Base-by-base conservation (phyloP, 1,140 invertebrate genomes). In the Camponotus floridanus region DNA sequence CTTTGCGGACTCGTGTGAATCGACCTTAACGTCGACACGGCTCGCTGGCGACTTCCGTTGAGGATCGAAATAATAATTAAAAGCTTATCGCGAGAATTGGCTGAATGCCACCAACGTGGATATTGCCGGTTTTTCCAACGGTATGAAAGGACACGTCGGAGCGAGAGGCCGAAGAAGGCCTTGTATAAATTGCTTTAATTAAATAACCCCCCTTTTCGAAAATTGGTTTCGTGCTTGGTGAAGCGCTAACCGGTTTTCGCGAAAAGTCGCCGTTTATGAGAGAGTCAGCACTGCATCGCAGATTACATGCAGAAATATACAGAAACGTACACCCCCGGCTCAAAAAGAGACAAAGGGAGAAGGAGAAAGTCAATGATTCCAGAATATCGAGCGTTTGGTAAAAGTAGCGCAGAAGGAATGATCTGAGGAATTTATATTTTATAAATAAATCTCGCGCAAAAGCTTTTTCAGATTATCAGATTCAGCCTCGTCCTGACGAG, bases 151-250 rank as follows among this genome's bases (percentile, higher is more conserved):
- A 86, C 57, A 81, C 45, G 45, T 33, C 26, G 65, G 13, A 62
- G 76, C 55, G 73, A 78, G 73, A 62, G 73, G 78, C 55, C 83
- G 74, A 87, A 87, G 57, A 65, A 71, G 85, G 51, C 74, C 76
- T 86, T 86, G 86, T 90, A 90, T 90, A 90, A 90, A 90, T 90
- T 90, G 89, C 89, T 90, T 90, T 90, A 90, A 90, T 90, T 90
- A 90, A 90, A 90, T 90, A 90, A 90, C 61, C 87, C 76, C 62
- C 42, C 57, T 88, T 90, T 90, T 87, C 81, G 88, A 88, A 90
- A 90, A 90, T 90, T 90, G 89, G 88, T 90, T 90, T 90, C 89
- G 88, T 88, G 89, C 88, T 90, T 81, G 89, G 89, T 86, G 89
- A 90, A 90, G 86, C 89, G 83, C 61, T 90, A 89, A 90, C 86